Conservation (phyloP, 2,113 vertebrate species). For the Myrmecophaga tridactyla region DNA sequence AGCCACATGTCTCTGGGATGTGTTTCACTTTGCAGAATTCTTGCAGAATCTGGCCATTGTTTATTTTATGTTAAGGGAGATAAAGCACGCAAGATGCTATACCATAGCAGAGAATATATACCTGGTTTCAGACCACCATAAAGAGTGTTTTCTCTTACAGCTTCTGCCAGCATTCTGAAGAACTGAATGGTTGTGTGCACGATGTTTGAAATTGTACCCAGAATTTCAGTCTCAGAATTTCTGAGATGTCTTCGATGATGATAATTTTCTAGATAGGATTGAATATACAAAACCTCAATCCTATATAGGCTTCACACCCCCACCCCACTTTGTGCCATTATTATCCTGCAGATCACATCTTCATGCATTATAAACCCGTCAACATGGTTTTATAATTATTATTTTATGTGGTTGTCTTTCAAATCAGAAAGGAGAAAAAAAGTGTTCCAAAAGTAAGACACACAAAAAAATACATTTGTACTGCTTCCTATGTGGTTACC, state of each 20-base stretch:
- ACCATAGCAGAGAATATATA: background rate
- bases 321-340: too few species aligned
- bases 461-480: too few species aligned
- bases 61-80: background rate
- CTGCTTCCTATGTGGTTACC: too few species aligned
- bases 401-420: too few species aligned
- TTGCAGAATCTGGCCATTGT: background rate
- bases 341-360: too few species aligned
- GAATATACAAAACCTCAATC: background rate
- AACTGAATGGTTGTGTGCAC: background rate
- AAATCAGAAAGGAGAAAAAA: too few species aligned
- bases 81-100: background rate
- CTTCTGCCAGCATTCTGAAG: background rate
- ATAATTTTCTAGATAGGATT: background rate
- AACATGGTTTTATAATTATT: too few species aligned
- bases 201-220: background rate
- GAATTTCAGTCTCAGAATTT: conserved; percentile 1
- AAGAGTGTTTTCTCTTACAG: background rate
- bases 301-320: too few species aligned
- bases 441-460: too few species aligned
- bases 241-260: background rate
- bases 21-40: background rate
- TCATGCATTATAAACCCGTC: too few species aligned
- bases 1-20: background rate
- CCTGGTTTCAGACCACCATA: background rate